phyloP scores from a whole-genome alignment of 1,140 invertebrate species.

The Brachionus plicatilis region DNA sequence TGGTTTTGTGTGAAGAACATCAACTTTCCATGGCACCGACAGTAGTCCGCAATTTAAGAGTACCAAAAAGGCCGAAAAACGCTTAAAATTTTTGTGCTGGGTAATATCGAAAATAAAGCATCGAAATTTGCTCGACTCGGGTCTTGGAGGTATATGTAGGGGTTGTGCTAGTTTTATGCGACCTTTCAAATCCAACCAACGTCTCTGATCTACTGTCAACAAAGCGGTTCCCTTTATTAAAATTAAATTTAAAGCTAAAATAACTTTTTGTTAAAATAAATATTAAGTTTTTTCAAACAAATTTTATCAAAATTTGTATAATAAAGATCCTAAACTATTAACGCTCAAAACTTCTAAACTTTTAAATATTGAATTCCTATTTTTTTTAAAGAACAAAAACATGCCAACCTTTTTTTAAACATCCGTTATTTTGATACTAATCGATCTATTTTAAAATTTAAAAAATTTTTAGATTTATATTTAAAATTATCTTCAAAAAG shows the following conservation, averaged over 20 bases:
- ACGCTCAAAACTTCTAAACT: no score
- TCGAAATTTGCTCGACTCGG: slow-evolving; percentile 65
- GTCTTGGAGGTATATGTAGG: slow-evolving; percentile 89
- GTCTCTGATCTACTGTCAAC: slow-evolving; percentile 92
- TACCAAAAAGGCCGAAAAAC: slow-evolving; percentile 84
- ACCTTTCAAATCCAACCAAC: slow-evolving; percentile 99
- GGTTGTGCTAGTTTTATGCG: slow-evolving; percentile 98
- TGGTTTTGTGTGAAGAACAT: slow-evolving; percentile 65
- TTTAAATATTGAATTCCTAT: no score
- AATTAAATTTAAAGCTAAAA: neutral
- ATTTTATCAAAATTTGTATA: no score
- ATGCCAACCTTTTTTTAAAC: no score
- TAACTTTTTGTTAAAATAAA: no score
- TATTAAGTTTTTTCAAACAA: no score
- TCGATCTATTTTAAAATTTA: no score
- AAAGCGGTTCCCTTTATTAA: slow-evolving; percentile 76
- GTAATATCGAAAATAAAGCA: slow-evolving; percentile 96
- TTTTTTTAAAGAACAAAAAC: no score
- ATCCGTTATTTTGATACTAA: no score
- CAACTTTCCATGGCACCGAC: slow-evolving; percentile 69
- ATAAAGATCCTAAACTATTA: no score
- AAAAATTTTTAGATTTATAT: no score
- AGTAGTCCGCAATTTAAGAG: slow-evolving; percentile 83
- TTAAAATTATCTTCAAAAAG: no score
- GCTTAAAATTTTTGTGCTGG: slow-evolving; percentile 89